Conservation (phyloP, 2,888 invertebrate genomes). For the Hydraecia micacea region DNA sequence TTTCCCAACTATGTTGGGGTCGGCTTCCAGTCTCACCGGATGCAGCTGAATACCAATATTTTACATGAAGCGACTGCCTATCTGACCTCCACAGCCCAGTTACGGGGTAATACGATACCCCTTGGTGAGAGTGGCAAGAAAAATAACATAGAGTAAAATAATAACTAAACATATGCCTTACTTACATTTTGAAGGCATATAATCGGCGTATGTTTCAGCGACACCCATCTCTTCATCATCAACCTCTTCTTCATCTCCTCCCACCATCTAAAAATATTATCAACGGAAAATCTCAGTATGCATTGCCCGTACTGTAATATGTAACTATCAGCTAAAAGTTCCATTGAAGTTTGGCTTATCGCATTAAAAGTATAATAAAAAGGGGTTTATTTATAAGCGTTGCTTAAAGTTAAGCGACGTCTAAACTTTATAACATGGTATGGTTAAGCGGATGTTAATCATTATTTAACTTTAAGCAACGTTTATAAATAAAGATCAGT, state of each 20-base stretch:
- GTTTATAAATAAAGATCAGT: neutral
- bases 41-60: too few species aligned
- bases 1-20: too few species aligned
- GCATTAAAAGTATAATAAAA: neutral
- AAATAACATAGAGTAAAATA: neutral
- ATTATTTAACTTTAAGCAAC: neutral
- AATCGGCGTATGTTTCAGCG: slow-evolving; percentile 99
- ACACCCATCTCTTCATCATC: slow-evolving; percentile 99
- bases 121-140: too few species aligned
- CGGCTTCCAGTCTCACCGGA: too few species aligned
- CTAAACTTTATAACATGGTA: neutral
- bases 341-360: neutral
- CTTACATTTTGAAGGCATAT: slow-evolving; percentile 98
- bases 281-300: neutral
- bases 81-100: too few species aligned
- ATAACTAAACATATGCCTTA: slow-evolving; percentile 23
- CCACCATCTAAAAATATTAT: slow-evolving; percentile 78
- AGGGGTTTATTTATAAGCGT: too few species aligned
- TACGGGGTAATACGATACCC: too few species aligned
- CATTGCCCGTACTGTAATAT: neutral
- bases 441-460: neutral
- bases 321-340: neutral
- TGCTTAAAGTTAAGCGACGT: neutral
- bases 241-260: slow-evolving; percentile 94
- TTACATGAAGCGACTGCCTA: too few species aligned